Base-by-base conservation (phyloP, 2,888 invertebrate genomes). In the Neoaliturus tenellus region DNA sequence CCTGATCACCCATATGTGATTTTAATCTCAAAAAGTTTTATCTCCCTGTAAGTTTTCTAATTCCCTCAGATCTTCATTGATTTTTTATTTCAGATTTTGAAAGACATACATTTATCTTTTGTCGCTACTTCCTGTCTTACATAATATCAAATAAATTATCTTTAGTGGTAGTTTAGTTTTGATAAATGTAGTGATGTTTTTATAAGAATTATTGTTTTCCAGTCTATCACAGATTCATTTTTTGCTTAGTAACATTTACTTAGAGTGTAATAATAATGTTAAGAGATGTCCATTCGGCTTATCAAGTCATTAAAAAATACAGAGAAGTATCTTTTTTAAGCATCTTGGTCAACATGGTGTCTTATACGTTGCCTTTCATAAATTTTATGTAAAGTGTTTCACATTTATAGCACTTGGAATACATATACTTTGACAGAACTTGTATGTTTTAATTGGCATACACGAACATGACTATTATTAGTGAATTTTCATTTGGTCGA, bases 181-280 rank as follows among this genome's bases (percentile, higher is more conserved):
- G 71, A 71, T 71, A 71, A 71, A 23, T 71, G 67, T 67, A 67
- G 67, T 20, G 31, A 67, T 17, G 39, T 71, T 71, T 71, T 71
- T 33, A 71, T 71, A 71, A 71, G 12, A 20, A 3, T 39, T 39
- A n/a, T 4, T 4, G 39, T 39, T 71, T 71, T 31, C 35, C 31
- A 17, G n/a, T 39, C 35, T 8, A 5, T 39, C 71, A 39, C 71
- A 71, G 23, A 23, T 67, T 39, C 71, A 39, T 39, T 33, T 67
- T 4, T 67, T 23, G 25, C 55, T 6, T 55, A 55, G 14, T 23
- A 31, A 67, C 33, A 33, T 33, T 31, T 33, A 8, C 31, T 67
- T 67, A 31, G 20, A 33, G 33, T 23, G 23, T 23, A 55, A 55
- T 55, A 55, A 2, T 5, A 44, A 8, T 55, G 20, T 55, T 6